phyloP scores from a whole-genome alignment of 2,888 invertebrate genomes.

The Plebejus argus region DNA sequence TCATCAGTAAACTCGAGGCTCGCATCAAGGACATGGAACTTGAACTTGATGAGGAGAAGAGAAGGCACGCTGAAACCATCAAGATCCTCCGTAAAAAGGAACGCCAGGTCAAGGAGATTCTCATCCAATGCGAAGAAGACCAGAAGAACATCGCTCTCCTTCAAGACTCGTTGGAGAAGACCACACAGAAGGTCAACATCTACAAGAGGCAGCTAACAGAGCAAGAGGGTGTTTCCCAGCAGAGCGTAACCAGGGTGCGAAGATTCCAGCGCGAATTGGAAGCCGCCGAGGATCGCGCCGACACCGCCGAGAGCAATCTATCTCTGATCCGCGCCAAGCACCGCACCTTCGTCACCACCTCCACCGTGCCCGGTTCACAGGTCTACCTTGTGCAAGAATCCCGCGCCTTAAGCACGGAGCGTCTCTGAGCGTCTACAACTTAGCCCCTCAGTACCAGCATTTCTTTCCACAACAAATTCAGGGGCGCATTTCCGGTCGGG shows the following conservation, averaged over 20 bases:
- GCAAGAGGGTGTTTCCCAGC: conserved; percentile 96
- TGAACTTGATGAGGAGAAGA: conserved; percentile 97
- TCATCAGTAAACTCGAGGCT: conserved; percentile 98
- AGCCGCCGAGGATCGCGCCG: conserved; percentile 98
- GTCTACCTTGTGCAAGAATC: conserved; percentile 95
- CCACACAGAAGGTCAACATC: conserved; percentile 92
- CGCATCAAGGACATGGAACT: conserved; percentile 96
- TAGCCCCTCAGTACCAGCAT: conserved; percentile 69
- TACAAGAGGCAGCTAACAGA: conserved; percentile 98
- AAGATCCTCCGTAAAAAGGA: conserved; percentile 99
- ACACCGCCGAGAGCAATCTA: conserved; percentile 96
- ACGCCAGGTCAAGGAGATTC: conserved; percentile 96
- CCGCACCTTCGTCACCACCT: conserved; percentile 98
- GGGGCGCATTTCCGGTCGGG: conserved; percentile 78
- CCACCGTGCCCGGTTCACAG: conserved; percentile 94
- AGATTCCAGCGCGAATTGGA: conserved; percentile 99
- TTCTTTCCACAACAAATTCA: conserved; percentile 63
- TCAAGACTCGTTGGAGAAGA: conserved; percentile 94
- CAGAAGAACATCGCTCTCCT: conserved; percentile 96
- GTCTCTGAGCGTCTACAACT: conserved; percentile 49
- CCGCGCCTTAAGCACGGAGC: conserved; percentile 81
- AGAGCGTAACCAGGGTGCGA: conserved; percentile 96
- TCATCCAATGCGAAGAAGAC: conserved; percentile 97
- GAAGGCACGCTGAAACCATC: conserved; percentile 97
- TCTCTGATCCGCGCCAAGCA: conserved; percentile 98